A percentile compares a stretch with the other conserved stretches of the same genome.
Conservation (phyloP, 2,113 vertebrate species). For the Siniperca chuatsi region DNA sequence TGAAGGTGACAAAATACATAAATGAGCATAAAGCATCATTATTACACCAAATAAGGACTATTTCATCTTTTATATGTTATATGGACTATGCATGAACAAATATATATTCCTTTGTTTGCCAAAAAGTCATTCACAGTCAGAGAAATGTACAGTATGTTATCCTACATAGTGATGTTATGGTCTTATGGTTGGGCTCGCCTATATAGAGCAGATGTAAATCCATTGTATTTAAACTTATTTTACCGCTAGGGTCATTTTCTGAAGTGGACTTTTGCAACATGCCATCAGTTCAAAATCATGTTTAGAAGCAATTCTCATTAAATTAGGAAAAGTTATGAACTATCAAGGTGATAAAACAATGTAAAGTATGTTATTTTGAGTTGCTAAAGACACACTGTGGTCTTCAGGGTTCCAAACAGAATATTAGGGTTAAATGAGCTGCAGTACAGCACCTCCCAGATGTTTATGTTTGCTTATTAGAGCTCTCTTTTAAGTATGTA, state of each 20-base stretch:
- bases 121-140: neutral
- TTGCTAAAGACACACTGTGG: neutral
- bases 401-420: neutral
- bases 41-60: neutral
- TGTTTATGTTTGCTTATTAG: constrained; percentile 4
- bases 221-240: neutral
- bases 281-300: neutral
- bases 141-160: neutral
- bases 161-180: neutral
- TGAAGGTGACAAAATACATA: neutral
- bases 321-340: neutral
- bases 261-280: neutral
- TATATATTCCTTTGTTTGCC: neutral
- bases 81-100: neutral
- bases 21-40: neutral
- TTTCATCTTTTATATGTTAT: neutral
- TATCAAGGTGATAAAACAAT: neutral
- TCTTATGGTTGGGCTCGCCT: neutral
- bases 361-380: neutral
- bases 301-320: neutral
- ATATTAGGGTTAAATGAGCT: neutral
- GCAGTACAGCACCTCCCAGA: neutral
- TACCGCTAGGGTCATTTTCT: neutral
- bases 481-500: neutral
- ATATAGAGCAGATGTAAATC: neutral